Base-by-base conservation (phyloP, 2,797 vertebrate genomes). In the Anguilla obscura region DNA sequence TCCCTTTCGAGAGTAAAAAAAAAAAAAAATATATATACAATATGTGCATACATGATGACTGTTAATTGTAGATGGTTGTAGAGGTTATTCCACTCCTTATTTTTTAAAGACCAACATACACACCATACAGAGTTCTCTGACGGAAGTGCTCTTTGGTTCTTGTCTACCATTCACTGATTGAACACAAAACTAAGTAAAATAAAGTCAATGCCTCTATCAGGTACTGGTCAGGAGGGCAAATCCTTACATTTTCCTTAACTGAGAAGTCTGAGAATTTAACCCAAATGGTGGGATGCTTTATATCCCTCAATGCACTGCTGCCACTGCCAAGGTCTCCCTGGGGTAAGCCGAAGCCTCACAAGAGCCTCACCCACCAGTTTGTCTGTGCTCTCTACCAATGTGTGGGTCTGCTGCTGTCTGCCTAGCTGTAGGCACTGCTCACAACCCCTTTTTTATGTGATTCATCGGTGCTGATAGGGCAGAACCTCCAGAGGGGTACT, bases 101-200 rank as follows among this genome's bases (percentile, higher is more conserved):
- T 79, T 36, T 40, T 40, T 79, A 24, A 18, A 45, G 36, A 79
- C 69, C 0, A 30, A 36, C 16, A 36, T 33, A 79, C 74, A 40
- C 74, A 79, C 74, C 16, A 36, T 36, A 79, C 74, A 16, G 71
- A 74, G 33, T 79, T 79, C 74, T 36, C 74, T 79, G 74, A 71
- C 27, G 33, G 33, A 79, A 40, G 74, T 79, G 16, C n/a, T 36
- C 1, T 79, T 40, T 79, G 74, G 36, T 79, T 79, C 36, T 45
- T 36, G 24, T 40, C 74, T 36, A 14, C 24, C 12, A 7, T 74
- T 45, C 40, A 45, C 5, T 45, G 33, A 79, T 33, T 10, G 74
- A 76, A 76, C 14, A 36, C 63, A 69, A n/a, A 69, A 69, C 9
- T 27, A 69, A 9, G 63, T 69, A 27, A 69, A 9, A 7, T 69